Percentiles rank a stretch among this genome's conserved stretches.
Conservation (phyloP, 2,888 invertebrate genomes). For the Chalcosyrphus nemorum region DNA sequence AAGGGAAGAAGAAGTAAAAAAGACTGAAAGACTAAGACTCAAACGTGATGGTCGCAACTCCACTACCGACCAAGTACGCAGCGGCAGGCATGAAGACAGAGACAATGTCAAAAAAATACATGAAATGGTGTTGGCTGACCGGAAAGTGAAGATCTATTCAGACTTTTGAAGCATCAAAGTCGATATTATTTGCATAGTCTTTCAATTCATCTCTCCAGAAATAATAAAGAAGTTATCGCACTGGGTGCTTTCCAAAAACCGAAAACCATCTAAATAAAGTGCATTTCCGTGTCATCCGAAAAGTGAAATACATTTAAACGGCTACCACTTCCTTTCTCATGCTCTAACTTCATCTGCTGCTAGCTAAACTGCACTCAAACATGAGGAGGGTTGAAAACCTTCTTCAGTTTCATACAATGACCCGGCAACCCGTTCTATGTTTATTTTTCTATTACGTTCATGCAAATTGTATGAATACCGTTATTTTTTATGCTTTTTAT, state of each 20-base stretch:
- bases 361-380: neutral
- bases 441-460: constrained; percentile 50
- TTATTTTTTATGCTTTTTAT: neutral
- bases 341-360: neutral
- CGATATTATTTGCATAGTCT: neutral
- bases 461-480: constrained; percentile 22
- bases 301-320: constrained; percentile 20
- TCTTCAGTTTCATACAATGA: neutral
- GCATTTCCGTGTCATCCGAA: constrained; percentile 34
- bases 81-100: no score
- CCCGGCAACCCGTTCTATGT: neutral
- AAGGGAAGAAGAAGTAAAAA: no score
- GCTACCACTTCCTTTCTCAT: neutral
- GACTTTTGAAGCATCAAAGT: no score
- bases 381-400: neutral
- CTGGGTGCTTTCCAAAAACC: neutral
- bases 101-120: no score
- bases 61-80: no score
- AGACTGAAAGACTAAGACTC: no score
- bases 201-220: neutral
- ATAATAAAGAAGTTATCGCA: neutral
- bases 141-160: no score
- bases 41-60: no score
- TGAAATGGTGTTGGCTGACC: no score
- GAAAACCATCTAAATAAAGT: constrained; percentile 10